Evolutionary conservation across 2,113 vertebrate genomes (phyloP).

Genomic region (Rhinichthys klamathensis): DNA sequence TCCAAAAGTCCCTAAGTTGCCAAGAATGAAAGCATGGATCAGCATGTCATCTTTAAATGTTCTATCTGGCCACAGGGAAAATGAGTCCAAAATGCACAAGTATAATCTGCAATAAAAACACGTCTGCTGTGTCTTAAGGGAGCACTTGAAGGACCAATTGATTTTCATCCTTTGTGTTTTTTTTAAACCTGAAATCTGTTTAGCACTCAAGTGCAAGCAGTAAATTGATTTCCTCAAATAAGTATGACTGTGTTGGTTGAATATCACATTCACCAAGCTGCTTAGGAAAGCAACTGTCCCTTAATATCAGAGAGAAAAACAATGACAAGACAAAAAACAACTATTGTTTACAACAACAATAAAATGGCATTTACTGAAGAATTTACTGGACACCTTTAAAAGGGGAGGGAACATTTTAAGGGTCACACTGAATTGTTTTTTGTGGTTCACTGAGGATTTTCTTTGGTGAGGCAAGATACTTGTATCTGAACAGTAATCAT

Average conservation of each 20-base stretch:
- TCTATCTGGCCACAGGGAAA: slow-evolving; percentile 14
- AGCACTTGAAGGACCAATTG: slow-evolving; percentile 36
- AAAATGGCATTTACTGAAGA: not conserved
- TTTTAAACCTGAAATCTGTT: slow-evolving; percentile 2
- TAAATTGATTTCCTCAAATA: slow-evolving; percentile 41
- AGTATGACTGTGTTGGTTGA: slow-evolving; percentile 23
- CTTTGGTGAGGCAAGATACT: slow-evolving; percentile 2
- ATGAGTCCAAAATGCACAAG: not conserved
- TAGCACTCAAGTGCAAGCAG: slow-evolving; percentile 14
- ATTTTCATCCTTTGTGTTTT: not conserved
- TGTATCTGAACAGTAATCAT: slow-evolving; percentile 17
- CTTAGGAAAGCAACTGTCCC: not conserved
- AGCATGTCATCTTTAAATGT: not conserved
- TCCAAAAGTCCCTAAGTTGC: slow-evolving; percentile 16
- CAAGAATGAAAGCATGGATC: slow-evolving; percentile 24
- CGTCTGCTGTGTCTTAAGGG: not conserved
- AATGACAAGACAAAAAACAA: not conserved
- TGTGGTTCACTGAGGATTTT: slow-evolving; percentile 3
- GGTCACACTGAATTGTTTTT: slow-evolving; percentile 16
- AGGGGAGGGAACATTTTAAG: not conserved
- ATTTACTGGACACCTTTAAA: slow-evolving; percentile 19
- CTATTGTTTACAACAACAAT: not conserved
- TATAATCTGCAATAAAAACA: slow-evolving; percentile 17
- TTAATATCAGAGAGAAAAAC: not conserved
- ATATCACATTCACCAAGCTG: slow-evolving; percentile 12